A percentile compares a stretch with the other conserved stretches of the same genome.
These are phyloP conservation scores for Sceloporus tristichus DNA, from an alignment of 2,113 vertebrate genomes.

Conservation along the genomic window DNA sequence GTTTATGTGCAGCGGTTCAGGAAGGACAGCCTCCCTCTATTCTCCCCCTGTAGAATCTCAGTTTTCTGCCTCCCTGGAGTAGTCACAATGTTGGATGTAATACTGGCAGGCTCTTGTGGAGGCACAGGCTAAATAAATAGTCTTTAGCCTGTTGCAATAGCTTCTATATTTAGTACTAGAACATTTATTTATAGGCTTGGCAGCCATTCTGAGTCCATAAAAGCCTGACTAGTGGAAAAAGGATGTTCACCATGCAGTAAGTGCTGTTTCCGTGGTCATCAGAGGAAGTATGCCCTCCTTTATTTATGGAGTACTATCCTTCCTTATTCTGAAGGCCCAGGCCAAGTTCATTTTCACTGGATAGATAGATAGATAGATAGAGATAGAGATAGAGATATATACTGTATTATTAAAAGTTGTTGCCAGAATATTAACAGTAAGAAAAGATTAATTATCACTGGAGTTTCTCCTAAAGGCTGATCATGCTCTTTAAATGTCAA, in stretches of 20 bases:
- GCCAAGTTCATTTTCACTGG: background rate
- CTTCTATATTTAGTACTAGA: constrained; percentile 77
- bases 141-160: constrained; percentile 68
- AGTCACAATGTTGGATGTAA: constrained; percentile 59
- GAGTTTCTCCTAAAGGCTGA: background rate
- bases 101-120: constrained; percentile 64
- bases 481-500: background rate
- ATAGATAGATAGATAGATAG: no score
- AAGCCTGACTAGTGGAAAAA: constrained; percentile 70
- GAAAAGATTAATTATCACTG: background rate
- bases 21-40: background rate
- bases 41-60: background rate
- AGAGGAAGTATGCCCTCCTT: background rate
- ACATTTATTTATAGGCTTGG: constrained; percentile 79
- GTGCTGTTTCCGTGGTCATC: background rate
- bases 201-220: constrained; percentile 72
- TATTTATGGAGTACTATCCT: background rate
- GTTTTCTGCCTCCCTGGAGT: constrained; percentile 27
- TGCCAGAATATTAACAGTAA: background rate
- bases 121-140: constrained; percentile 74
- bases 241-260: constrained; percentile 58
- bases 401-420: constrained; percentile 3
- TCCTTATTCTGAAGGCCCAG: background rate
- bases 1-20: accelerated
- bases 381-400: no score